Percentiles rank a stretch among this genome's conserved stretches.
Evolutionary conservation across 1,140 invertebrate genomes (phyloP).

Genomic region (Drosophila nasuta): DNA sequence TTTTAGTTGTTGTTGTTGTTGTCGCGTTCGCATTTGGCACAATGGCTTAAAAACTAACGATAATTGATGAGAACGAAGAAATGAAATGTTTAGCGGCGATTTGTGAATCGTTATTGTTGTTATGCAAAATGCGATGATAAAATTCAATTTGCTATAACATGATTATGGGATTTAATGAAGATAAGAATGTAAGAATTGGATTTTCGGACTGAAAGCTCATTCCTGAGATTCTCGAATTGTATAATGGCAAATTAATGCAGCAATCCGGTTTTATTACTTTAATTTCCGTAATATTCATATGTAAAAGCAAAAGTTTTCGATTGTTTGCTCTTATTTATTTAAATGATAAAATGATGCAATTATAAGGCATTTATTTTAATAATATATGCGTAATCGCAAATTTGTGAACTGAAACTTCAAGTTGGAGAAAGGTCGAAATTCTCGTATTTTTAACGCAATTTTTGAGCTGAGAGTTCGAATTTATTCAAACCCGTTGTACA

Average conservation of each 20-base stretch:
- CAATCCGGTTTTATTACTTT: constrained; percentile 3
- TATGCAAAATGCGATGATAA: neutral
- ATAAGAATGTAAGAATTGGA: neutral
- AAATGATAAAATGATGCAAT: neutral
- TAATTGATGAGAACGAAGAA: neutral
- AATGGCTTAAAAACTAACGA: constrained; percentile 5
- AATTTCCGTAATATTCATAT: neutral
- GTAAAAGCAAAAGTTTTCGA: too few species aligned
- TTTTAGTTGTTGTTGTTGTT: constrained; percentile 1
- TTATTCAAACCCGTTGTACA: neutral
- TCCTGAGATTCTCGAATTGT: neutral
- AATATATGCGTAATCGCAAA: neutral
- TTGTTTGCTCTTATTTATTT: neutral
- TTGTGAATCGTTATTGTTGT: neutral
- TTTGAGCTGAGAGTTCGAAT: neutral
- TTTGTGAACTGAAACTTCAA: neutral
- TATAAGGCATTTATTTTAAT: neutral
- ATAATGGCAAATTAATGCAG: neutral
- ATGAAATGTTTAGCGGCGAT: neutral
- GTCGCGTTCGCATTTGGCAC: neutral
- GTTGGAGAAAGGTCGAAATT: constrained; percentile 1
- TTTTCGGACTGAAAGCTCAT: neutral
- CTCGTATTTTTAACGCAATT: neutral
- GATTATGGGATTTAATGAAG: neutral
- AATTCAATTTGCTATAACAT: neutral